These are phyloP conservation scores for Panagrolaimus sp. DNA, from an alignment of 1,140 invertebrate genomes.

Conservation along the genomic window DNA sequence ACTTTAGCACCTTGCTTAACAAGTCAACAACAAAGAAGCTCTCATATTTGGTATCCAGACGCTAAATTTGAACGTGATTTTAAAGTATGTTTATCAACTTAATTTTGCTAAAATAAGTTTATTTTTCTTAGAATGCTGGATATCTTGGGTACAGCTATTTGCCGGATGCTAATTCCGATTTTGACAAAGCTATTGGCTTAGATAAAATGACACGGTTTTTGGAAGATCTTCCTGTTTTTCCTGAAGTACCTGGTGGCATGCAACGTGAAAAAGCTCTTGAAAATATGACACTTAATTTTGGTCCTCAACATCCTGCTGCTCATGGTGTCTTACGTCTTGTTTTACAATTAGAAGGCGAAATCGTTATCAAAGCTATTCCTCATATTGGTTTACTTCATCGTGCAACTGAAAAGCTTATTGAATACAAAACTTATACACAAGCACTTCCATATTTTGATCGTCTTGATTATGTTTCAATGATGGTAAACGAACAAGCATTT, in stretches of 20 bases:
- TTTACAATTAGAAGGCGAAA: conserved; percentile 89
- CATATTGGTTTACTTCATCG: conserved; percentile 92
- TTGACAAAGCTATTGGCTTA: conserved; percentile 34
- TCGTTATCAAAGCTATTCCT: conserved; percentile 80
- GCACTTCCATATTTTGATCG: conserved; percentile 95
- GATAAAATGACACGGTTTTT: conserved; percentile 35
- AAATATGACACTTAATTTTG: conserved; percentile 80
- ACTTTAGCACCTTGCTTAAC: not conserved
- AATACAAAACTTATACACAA: conserved; percentile 96
- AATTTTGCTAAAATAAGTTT: conserved; percentile 2
- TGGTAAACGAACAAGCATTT: conserved; percentile 97
- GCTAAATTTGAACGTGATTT: conserved; percentile 53
- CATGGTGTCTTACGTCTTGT: conserved; percentile 91
- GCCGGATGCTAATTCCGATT: conserved; percentile 22
- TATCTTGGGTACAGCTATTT: conserved; percentile 28
- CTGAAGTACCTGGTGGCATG: conserved; percentile 27
- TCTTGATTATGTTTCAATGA: conserved; percentile 98
- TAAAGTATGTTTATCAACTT: conserved; percentile 35
- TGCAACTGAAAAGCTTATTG: conserved; percentile 93
- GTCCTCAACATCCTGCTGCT: conserved; percentile 95
- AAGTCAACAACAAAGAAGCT: conserved; percentile 25
- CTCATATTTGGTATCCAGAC: conserved; percentile 55
- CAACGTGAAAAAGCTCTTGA: conserved; percentile 51
- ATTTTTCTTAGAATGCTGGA: conserved; percentile 38
- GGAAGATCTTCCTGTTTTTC: conserved; percentile 24